Evolutionary conservation across 2,888 invertebrate species (phyloP).

Genomic region (Pristionchus japonicus): DNA sequence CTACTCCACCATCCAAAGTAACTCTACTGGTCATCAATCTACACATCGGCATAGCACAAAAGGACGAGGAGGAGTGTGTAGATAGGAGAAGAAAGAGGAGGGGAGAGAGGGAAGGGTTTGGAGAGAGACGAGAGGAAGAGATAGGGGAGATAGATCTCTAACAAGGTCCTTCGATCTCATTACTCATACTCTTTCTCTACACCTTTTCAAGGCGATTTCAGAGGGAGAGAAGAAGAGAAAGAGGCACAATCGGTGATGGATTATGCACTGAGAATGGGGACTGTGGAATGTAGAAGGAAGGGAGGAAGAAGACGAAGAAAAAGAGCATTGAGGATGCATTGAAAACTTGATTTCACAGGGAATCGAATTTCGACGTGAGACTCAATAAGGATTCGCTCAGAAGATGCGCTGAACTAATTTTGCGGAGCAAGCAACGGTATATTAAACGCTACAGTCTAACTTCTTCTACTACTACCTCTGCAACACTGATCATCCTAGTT

Average conservation of each 20-base stretch:
- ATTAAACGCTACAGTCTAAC: no score
- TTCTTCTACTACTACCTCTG: neutral
- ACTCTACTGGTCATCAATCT: constrained; percentile 36
- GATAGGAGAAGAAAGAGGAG: neutral
- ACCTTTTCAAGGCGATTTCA: constrained; percentile 16
- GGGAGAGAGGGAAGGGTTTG: neutral
- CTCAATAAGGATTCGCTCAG: neutral
- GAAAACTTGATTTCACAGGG: neutral
- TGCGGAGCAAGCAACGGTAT: no score
- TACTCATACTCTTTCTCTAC: neutral
- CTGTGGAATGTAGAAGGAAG: neutral
- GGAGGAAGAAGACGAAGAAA: neutral
- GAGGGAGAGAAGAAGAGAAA: neutral
- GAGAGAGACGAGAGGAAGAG: constrained; percentile 31
- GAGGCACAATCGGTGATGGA: neutral
- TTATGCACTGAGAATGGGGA: neutral
- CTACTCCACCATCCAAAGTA: constrained; percentile 7
- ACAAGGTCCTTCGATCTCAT: neutral
- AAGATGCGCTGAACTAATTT: no score
- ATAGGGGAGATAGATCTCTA: neutral
- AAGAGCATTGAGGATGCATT: neutral
- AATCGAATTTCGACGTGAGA: neutral
- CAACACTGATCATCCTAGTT: neutral
- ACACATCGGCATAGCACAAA: constrained; percentile 32
- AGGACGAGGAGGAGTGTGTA: neutral